Percentiles rank a stretch among this genome's conserved stretches.
Conservation (phyloP, 1,140 invertebrate genomes). For the Homalodisca vitripennis region DNA sequence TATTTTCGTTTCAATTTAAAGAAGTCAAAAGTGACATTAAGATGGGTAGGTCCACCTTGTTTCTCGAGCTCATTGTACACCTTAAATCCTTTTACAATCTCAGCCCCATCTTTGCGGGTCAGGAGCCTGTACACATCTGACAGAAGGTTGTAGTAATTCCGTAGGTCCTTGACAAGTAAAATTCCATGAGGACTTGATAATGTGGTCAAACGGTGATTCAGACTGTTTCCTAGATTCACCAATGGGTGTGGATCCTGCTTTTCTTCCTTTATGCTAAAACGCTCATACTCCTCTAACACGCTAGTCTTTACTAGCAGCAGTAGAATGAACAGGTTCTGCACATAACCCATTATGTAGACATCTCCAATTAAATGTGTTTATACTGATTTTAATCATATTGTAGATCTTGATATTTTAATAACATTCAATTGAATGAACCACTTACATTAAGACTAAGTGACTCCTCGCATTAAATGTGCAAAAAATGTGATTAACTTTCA, state of each 20-base stretch:
- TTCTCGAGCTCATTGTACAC: not conserved
- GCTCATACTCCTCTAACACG: no score
- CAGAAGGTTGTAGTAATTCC: not conserved
- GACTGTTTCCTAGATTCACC: not conserved
- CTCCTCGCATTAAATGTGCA: no score
- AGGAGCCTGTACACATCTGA: conserved; percentile 10
- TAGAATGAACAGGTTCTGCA: no score
- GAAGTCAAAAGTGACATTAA: not conserved
- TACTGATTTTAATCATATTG: no score
- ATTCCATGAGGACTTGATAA: not conserved
- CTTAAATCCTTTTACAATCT: not conserved
- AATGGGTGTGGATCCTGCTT: not conserved
- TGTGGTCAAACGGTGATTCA: not conserved
- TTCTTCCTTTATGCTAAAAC: no score
- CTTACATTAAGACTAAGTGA: no score
- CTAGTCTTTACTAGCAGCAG: no score
- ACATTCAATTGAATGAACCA: no score
- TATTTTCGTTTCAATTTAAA: not conserved
- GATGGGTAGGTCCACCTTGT: not conserved
- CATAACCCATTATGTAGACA: no score
- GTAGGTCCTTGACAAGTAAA: not conserved
- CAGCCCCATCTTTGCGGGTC: not conserved
- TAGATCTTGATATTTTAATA: no score
- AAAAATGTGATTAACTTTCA: no score
- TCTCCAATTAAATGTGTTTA: no score